Conservation (phyloP, 2,113 vertebrate genomes). For the Oreochromis aureus region DNA sequence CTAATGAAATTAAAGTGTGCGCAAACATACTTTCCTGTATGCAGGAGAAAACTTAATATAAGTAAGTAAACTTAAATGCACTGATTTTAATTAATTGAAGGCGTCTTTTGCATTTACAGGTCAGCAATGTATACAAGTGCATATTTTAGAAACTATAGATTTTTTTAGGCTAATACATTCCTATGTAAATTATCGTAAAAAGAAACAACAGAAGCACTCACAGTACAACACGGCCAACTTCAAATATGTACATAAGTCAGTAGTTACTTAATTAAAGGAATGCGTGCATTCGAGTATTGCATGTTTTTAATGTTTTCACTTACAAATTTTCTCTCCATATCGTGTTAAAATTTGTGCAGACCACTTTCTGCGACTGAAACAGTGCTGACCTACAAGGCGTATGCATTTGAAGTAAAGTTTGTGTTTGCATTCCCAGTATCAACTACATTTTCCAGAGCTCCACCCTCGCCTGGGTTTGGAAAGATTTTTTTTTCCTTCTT, state of each 20-base stretch:
- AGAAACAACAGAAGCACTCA: background rate
- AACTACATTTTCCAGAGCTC: conserved; percentile 44
- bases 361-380: background rate
- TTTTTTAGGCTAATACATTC: background rate
- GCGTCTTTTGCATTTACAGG: background rate
- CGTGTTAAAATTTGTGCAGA: background rate
- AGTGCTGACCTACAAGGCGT: background rate
- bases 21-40: background rate
- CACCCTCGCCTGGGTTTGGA: conserved; percentile 39
- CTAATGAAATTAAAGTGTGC: background rate
- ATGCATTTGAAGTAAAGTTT: conserved; percentile 6
- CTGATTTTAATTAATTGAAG: background rate
- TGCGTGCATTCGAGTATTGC: background rate
- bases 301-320: background rate
- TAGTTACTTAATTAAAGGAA: background rate
- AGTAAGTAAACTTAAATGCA: background rate
- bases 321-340: background rate
- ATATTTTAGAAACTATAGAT: background rate
- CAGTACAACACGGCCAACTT: background rate
- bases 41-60: background rate
- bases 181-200: background rate
- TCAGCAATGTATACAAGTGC: background rate
- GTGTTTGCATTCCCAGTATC: conserved; percentile 15
- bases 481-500: conserved; percentile 10
- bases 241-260: background rate